These are phyloP conservation scores for Characodon lateralis DNA, from an alignment of 2,797 vertebrate genomes.

Conservation along the genomic window DNA sequence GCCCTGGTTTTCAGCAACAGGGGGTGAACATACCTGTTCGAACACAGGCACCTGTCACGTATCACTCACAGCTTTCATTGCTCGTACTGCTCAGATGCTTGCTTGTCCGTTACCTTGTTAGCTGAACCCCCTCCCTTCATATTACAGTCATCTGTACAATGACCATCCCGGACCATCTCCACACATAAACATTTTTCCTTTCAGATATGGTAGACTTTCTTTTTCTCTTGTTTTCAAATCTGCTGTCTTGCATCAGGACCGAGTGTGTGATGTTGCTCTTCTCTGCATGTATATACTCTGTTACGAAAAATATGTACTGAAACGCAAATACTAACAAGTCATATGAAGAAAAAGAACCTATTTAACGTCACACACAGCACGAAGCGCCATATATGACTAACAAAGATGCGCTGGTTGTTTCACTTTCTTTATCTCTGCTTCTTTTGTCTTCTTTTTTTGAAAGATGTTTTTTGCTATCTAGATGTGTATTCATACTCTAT, in stretches of 20 bases:
- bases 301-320: slow-evolving; percentile 59
- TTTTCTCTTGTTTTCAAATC: slow-evolving; percentile 65
- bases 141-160: slow-evolving; percentile 31
- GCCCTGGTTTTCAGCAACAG: slow-evolving; percentile 57
- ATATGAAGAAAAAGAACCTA: slow-evolving; percentile 70
- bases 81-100: slow-evolving; percentile 53
- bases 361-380: slow-evolving; percentile 72
- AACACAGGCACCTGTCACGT: slow-evolving; percentile 67
- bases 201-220: slow-evolving; percentile 25
- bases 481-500: slow-evolving; percentile 80
- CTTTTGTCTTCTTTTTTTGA: slow-evolving; percentile 41
- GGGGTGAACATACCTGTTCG: slow-evolving; percentile 59
- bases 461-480: slow-evolving; percentile 71
- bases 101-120: slow-evolving; percentile 49
- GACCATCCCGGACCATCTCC: slow-evolving; percentile 37
- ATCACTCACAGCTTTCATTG: slow-evolving; percentile 67
- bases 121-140: slow-evolving; percentile 42
- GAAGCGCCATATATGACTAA: slow-evolving; percentile 72
- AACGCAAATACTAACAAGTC: slow-evolving; percentile 68
- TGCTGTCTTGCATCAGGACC: slow-evolving; percentile 60
- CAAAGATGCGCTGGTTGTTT: slow-evolving; percentile 67
- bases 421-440: slow-evolving; percentile 30
- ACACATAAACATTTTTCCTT: slow-evolving; percentile 37
- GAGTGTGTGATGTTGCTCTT: slow-evolving; percentile 66
- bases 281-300: slow-evolving; percentile 76